Percentiles rank a stretch among this genome's conserved stretches.
phyloP scores from a whole-genome alignment of 2,113 vertebrate genomes.

The Laticauda laticaudata region DNA sequence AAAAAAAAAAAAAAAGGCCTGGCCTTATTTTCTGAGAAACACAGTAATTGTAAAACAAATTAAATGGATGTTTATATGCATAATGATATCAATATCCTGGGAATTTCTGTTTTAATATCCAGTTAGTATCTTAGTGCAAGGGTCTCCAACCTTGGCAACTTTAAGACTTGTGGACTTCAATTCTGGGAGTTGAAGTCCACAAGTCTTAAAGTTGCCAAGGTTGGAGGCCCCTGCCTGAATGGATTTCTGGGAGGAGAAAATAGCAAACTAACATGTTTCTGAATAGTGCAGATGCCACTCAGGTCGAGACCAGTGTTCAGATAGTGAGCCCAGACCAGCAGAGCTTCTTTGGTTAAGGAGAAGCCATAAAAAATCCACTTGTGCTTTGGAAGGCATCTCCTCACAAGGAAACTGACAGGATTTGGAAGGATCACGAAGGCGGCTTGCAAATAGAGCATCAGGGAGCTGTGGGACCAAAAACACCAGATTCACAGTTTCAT shows the following conservation, averaged over 20 bases:
- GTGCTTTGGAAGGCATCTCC: neutral
- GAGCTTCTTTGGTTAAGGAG: neutral
- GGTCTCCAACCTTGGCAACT: too few relatives aligned
- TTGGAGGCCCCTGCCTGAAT: too few relatives aligned
- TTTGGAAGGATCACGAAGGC: neutral
- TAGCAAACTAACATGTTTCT: neutral
- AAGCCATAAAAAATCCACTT: neutral
- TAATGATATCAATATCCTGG: neutral
- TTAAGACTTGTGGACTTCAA: too few relatives aligned
- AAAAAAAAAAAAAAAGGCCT: too few relatives aligned
- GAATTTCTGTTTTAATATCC: neutral
- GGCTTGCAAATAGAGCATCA: neutral
- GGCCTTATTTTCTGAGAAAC: too few relatives aligned
- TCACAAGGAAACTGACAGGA: neutral
- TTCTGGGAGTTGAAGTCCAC: too few relatives aligned
- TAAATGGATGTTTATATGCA: neutral
- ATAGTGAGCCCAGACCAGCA: neutral
- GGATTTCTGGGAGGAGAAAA: neutral
- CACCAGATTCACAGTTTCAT: neutral
- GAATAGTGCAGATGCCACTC: neutral
- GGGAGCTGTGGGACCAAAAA: neutral
- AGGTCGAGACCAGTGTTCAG: neutral
- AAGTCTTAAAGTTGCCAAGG: too few relatives aligned
- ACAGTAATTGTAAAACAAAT: neutral
- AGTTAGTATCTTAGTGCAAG: neutral